Percentiles rank a stretch among this genome's conserved stretches.
Evolutionary conservation across 37 sponge, comb jelly and placozoan genomes (phyloP).

Genomic region (Ianthella basta): DNA sequence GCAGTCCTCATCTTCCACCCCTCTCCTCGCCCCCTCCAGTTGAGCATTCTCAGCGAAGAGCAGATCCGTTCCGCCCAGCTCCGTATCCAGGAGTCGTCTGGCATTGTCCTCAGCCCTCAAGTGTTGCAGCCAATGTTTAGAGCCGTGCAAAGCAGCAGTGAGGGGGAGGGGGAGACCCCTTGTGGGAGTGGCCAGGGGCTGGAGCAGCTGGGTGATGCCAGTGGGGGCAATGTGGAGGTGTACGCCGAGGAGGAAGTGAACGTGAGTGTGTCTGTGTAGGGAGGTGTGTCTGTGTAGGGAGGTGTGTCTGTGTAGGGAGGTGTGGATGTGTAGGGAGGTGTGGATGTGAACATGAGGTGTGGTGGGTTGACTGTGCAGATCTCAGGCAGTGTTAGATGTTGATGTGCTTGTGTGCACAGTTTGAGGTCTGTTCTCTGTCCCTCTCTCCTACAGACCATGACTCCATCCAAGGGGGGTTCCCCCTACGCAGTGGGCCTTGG

Average conservation of each 20-base stretch:
- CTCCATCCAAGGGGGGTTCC: background rate
- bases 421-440: background rate
- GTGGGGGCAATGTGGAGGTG: constrained; percentile 24
- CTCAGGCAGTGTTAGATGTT: too few species aligned
- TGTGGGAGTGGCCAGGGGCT: too few species aligned
- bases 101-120: constrained; percentile 32
- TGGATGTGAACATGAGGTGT: too few species aligned
- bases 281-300: background rate
- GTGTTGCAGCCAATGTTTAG: constrained; percentile 24
- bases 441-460: constrained; percentile 26
- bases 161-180: constrained; percentile 6
- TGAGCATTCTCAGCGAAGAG: constrained; percentile 19
- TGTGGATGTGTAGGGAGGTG: too few species aligned
- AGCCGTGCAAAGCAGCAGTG: background rate
- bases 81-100: constrained; percentile 15
- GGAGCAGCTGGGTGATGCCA: background rate
- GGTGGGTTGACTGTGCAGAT: too few species aligned
- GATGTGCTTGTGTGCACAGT: too few species aligned
- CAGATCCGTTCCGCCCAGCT: constrained; percentile 7
- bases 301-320: background rate
- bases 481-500: too few species aligned
- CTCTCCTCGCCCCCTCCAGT: background rate
- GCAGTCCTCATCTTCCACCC: background rate
- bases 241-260: constrained; percentile 31
- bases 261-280: constrained; percentile 5